phyloP scores from a whole-genome alignment of 2,888 invertebrate species.

The Noctua janthina region DNA sequence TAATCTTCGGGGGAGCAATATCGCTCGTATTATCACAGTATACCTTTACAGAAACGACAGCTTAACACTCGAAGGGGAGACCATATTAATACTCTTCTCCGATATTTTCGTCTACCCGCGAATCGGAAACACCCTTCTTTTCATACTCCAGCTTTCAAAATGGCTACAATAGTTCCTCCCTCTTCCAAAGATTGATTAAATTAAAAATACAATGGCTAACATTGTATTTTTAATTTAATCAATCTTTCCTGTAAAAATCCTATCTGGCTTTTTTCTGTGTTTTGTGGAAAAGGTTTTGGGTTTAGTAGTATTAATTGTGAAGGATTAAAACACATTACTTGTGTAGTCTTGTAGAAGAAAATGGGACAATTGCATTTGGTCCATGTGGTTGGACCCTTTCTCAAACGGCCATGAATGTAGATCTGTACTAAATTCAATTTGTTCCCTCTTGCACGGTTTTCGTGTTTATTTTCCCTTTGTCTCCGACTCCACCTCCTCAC shows the following conservation, averaged over 20 bases:
- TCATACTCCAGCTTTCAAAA: constrained; percentile 38
- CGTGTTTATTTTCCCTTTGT: constrained; percentile 56
- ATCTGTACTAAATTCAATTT: constrained; percentile 45
- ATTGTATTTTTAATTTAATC: constrained; percentile 36
- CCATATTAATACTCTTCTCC: constrained; percentile 75
- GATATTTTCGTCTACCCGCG: constrained; percentile 54
- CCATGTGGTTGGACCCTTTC: constrained; percentile 30
- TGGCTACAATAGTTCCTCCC: constrained; percentile 29
- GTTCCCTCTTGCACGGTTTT: background rate
- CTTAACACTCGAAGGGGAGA: constrained; percentile 75
- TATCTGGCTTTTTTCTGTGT: background rate
- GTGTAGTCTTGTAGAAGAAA: background rate
- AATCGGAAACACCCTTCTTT: constrained; percentile 30
- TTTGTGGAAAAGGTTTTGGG: background rate
- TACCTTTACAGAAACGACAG: constrained; percentile 76
- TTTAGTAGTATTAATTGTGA: background rate
- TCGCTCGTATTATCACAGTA: constrained; percentile 75
- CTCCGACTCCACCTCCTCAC: constrained; percentile 51
- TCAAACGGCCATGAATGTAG: constrained; percentile 19
- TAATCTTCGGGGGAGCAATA: constrained; percentile 81
- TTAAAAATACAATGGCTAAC: background rate
- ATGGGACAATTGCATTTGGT: constrained; percentile 31
- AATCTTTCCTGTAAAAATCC: constrained; percentile 5
- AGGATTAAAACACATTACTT: background rate
- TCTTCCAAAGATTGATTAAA: constrained; percentile 1